Evolutionary conservation across 2,888 invertebrate species (phyloP), one percentile per base, ranked within the genome.

Genomic region (Plebejus melissa): DNA sequence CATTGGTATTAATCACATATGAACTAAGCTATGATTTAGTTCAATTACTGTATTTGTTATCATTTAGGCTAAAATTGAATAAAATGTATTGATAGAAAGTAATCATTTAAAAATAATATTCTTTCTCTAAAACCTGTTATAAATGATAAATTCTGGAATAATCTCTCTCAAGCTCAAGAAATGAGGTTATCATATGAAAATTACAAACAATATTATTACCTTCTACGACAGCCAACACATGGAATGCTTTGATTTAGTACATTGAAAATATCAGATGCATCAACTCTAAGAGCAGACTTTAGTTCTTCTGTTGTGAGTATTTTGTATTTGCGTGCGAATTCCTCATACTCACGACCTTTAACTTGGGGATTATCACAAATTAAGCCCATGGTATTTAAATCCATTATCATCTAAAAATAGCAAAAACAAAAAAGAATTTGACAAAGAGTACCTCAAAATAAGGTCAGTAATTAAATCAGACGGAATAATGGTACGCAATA

Each of bases 181-280:
- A 65, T n/a, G 54, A 79, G 41, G 69, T 38, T 69, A 69, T 41
- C n/a, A 5, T 13, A 36, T 16, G 69, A n/a, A 41, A 22, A 70
- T 38, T 70, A 41, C 1, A 69, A 69, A 69, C 28, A 69, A 6
- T 16, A 16, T 36, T 69, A 22, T 77, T 94, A 97, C 98, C 97
- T 97, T 94, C 97, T 95, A 80, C 98, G 95, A 91, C 98, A 98
- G 79, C 98, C 98, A 84, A 98, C 98, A 94, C 98, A 98, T 80
- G 98, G 98, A 85, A 98, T 97, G 88, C 97, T 96, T 94, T 98
- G 97, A 91, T 97, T 96, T 80, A 98, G 94, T 83, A 98, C 96
- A 83, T 96, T 95, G 85, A 97, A 95, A 83, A 98, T 96, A 90
- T 97, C 97, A 81, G 96, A 95, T 83, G 96, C 96, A 76, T 96